A percentile compares a stretch with the other conserved stretches of the same genome.
Conservation (phyloP, 2,888 invertebrate species). For the Dendrolimus houi region DNA sequence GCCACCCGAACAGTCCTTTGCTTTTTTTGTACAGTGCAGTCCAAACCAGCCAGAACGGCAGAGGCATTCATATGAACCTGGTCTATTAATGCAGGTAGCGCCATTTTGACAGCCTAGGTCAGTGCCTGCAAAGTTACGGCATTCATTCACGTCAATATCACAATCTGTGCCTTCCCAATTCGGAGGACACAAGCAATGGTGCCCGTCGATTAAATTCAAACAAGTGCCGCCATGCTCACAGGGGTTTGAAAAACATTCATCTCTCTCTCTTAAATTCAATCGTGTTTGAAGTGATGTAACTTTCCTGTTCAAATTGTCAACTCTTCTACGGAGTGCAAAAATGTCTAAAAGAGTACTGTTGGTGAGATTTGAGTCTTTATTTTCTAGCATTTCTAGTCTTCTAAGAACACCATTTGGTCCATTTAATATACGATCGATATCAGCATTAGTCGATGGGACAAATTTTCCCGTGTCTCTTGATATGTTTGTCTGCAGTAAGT, state of each 20-base stretch:
- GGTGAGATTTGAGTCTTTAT: slow-evolving; percentile 16
- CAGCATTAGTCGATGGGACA: slow-evolving; percentile 12
- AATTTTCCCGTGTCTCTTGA: slow-evolving; percentile 16
- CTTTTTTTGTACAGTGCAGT: slow-evolving; percentile 86
- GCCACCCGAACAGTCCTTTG: slow-evolving; percentile 83
- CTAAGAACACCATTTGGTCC: slow-evolving; percentile 30
- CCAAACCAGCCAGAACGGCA: slow-evolving; percentile 89
- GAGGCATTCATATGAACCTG: slow-evolving; percentile 88
- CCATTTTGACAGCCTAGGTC: slow-evolving; percentile 95
- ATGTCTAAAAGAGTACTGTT: slow-evolving; percentile 30
- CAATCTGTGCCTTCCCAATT: slow-evolving; percentile 85
- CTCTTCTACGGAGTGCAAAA: slow-evolving; percentile 33
- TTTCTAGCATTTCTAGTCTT: slow-evolving; percentile 44
- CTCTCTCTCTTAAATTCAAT: slow-evolving; percentile 57
- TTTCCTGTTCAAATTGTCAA: slow-evolving; percentile 45
- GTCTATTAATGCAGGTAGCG: slow-evolving; percentile 87
- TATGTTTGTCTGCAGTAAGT: slow-evolving; percentile 72
- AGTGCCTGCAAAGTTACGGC: slow-evolving; percentile 85
- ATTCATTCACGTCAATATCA: slow-evolving; percentile 91
- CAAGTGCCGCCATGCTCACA: slow-evolving; percentile 92
- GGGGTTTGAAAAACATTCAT: slow-evolving; percentile 84
- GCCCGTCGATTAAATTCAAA: slow-evolving; percentile 81
- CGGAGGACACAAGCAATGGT: slow-evolving; percentile 83
- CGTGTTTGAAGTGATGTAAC: slow-evolving; percentile 54
- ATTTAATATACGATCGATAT: slow-evolving; percentile 21